A percentile compares a stretch with the other conserved stretches of the same genome.
These are phyloP conservation scores for Serinus canaria DNA, from an alignment of 2,113 vertebrate genomes.

Conservation along the genomic window DNA sequence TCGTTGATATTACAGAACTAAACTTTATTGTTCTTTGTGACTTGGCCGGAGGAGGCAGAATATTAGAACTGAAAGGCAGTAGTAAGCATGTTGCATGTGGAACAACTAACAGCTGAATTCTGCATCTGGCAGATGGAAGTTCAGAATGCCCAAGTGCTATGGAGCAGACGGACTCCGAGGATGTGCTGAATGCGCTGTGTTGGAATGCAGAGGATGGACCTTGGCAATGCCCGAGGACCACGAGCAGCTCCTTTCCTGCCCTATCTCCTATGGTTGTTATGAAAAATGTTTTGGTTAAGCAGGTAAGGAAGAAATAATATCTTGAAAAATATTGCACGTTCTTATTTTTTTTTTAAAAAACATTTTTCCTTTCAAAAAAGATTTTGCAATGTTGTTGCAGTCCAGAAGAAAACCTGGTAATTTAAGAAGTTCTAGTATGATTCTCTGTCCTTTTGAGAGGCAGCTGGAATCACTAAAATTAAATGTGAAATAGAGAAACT, in stretches of 20 bases:
- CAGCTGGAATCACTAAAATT: not conserved
- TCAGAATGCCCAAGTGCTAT: constrained; percentile 85
- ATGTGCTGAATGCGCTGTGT: constrained; percentile 64
- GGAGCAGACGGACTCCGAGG: constrained; percentile 84
- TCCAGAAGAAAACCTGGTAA: not conserved
- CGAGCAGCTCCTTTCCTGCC: constrained; percentile 71
- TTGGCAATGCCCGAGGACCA: constrained; percentile 58
- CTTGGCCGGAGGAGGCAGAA: not conserved
- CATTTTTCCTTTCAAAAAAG: not conserved
- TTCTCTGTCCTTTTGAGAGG: not conserved
- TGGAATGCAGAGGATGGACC: constrained; percentile 57
- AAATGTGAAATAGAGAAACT: not conserved
- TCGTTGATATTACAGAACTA: not conserved
- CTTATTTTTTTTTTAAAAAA: not conserved
- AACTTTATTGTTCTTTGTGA: not conserved
- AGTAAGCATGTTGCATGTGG: not conserved
- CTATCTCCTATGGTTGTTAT: constrained; percentile 87
- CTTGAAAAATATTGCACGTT: not conserved
- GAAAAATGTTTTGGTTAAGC: constrained; percentile 88
- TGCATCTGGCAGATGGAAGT: constrained; percentile 79
- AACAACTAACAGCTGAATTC: constrained; percentile 10
- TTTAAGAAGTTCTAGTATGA: not conserved
- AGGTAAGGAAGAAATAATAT: constrained; percentile 72
- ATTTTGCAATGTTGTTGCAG: not conserved
- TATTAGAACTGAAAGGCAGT: not conserved